Conservation (phyloP, 2,113 vertebrate species). For the Sorex araneus region DNA sequence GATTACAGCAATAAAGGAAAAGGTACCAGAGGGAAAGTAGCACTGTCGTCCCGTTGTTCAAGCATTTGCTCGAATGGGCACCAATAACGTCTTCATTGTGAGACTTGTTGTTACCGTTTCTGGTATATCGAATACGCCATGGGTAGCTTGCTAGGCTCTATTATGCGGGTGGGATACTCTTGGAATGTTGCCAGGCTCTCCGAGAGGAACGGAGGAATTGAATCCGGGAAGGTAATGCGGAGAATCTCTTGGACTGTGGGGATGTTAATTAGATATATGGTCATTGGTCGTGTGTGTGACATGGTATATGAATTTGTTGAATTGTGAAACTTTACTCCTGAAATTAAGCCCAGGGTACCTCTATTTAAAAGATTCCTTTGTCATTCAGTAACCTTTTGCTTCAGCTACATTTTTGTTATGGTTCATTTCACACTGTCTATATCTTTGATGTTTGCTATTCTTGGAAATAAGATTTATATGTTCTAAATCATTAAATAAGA, state of each 20-base stretch:
- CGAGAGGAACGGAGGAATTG: no score
- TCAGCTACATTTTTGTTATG: background rate
- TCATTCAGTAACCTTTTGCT: slow-evolving; percentile 1
- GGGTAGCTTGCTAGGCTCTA: no score
- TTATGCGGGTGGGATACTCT: no score
- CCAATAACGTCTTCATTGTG: no score
- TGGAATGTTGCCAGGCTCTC: no score
- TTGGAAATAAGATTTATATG: background rate
- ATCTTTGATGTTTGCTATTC: background rate
- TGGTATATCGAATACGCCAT: no score
- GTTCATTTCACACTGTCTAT: background rate
- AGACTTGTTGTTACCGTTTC: no score
- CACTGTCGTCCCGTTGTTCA: no score
- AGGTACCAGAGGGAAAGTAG: no score
- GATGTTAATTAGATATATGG: background rate
- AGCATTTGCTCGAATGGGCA: no score
- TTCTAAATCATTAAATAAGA: background rate
- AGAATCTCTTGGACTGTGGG: background rate
- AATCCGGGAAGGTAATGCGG: no score
- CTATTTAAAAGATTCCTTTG: background rate
- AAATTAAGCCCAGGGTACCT: background rate
- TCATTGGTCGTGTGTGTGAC: background rate
- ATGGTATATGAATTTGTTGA: background rate
- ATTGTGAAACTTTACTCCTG: background rate
- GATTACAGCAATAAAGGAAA: no score